Conservation (phyloP, 2,797 vertebrate genomes). For the Malacoctenus gilli region DNA sequence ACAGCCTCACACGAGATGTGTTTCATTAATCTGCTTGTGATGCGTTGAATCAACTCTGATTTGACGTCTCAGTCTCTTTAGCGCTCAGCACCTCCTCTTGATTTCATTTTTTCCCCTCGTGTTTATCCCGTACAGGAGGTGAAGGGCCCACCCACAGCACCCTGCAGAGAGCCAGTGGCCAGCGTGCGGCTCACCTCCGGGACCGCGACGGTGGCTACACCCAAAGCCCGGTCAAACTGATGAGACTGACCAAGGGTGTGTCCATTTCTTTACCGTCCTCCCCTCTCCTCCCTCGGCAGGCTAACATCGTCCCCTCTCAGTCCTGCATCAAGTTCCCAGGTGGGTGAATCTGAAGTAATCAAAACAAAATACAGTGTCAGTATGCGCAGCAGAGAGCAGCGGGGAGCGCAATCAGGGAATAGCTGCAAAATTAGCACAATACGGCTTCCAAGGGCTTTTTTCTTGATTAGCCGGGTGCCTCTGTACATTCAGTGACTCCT, state of each 20-base stretch:
- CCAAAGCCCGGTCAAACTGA: conserved; percentile 67
- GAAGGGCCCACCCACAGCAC: conserved; percentile 80
- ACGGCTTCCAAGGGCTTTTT: conserved; percentile 43
- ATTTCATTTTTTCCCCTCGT: background rate
- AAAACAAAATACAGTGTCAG: conserved; percentile 12
- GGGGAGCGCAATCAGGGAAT: conserved; percentile 23
- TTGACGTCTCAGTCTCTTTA: background rate
- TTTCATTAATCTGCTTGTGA: conserved; percentile 26
- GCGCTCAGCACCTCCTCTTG: background rate
- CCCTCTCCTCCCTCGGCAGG: conserved; percentile 91
- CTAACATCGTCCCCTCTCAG: conserved; percentile 82
- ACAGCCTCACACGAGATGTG: conserved; percentile 38
- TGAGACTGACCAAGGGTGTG: conserved; percentile 86
- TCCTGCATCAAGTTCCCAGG: conserved; percentile 90
- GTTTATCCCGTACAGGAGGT: conserved; percentile 64
- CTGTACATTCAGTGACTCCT: conserved; percentile 64
- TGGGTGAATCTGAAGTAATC: conserved; percentile 61
- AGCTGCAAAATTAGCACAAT: conserved; percentile 33
- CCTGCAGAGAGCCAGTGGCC: conserved; percentile 58
- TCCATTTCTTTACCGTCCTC: conserved; percentile 97
- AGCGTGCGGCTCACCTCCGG: conserved; percentile 54
- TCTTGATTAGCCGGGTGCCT: conserved; percentile 57
- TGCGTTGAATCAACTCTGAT: conserved; percentile 15
- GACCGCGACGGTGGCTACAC: conserved; percentile 59
- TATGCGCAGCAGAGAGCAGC: conserved; percentile 19